phyloP scores from a whole-genome alignment of 2,797 vertebrate species.

The Parambassis ranga region DNA sequence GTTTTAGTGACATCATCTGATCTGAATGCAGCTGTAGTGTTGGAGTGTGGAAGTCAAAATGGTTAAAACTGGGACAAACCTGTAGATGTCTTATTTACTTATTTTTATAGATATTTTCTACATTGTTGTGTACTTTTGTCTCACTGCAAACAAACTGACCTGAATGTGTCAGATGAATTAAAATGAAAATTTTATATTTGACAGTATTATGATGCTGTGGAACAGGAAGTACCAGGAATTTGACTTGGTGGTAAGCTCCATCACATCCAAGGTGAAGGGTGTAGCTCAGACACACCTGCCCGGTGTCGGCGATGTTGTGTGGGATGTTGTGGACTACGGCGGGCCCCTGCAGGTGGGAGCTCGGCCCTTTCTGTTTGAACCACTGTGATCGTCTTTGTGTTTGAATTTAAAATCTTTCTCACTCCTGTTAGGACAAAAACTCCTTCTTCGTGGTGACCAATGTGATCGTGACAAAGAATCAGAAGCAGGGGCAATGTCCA shows the following conservation, averaged over 20 bases:
- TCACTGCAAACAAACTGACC: background rate
- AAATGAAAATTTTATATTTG: background rate
- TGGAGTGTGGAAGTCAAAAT: too few relatives aligned
- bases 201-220: constrained; percentile 73
- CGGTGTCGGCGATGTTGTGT: constrained; percentile 64
- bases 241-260: constrained; percentile 84
- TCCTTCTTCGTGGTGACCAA: constrained; percentile 92
- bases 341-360: constrained; percentile 77
- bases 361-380: rapidly evolving
- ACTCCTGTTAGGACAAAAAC: constrained; percentile 69
- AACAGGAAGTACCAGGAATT: constrained; percentile 82
- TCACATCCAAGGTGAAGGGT: constrained; percentile 86
- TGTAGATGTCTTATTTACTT: too few relatives aligned
- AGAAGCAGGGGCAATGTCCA: constrained; percentile 79
- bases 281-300: constrained; percentile 64
- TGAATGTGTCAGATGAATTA: rapidly evolving
- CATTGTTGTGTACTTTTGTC: too few relatives aligned
- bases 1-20: too few relatives aligned
- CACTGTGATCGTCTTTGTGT: background rate
- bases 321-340: constrained; percentile 85
- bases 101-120: too few relatives aligned
- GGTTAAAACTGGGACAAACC: too few relatives aligned
- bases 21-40: too few relatives aligned
- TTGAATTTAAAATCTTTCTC: rapidly evolving
- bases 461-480: constrained; percentile 82